Evolutionary conservation across 1,140 invertebrate species (phyloP).

Genomic region (Macrosteles quadrilineatus): DNA sequence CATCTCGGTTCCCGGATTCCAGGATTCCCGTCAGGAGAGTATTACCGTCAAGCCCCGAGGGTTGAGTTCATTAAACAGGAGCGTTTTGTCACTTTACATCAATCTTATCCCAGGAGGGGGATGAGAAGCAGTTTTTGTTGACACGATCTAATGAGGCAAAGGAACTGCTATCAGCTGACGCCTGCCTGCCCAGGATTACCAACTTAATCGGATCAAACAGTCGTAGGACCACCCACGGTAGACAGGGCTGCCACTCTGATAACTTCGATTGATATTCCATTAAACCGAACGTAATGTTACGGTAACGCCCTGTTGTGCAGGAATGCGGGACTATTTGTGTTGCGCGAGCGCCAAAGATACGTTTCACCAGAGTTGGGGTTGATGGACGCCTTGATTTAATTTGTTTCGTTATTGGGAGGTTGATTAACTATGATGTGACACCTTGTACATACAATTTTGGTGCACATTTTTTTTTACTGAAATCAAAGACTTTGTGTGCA

Average conservation of each 20-base stretch:
- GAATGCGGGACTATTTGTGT: too few species aligned
- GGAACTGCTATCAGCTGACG: slow-evolving; percentile 18
- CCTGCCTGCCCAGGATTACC: slow-evolving; percentile 19
- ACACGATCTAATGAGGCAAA: slow-evolving; percentile 22
- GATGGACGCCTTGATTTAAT: too few species aligned
- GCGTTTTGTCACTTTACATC: neutral
- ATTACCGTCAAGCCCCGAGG: neutral
- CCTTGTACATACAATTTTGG: too few species aligned
- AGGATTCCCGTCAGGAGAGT: too few species aligned
- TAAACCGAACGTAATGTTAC: neutral
- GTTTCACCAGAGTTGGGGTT: too few species aligned
- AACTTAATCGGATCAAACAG: slow-evolving; percentile 18
- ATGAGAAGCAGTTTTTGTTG: slow-evolving; percentile 23
- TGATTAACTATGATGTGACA: too few species aligned
- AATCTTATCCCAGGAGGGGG: neutral
- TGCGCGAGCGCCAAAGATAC: too few species aligned
- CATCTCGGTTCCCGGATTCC: too few species aligned
- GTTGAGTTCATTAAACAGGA: slow-evolving; percentile 10
- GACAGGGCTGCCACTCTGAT: neutral
- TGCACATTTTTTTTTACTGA: too few species aligned
- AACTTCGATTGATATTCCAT: neutral
- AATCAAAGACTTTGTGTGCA: too few species aligned
- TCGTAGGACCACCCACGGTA: neutral
- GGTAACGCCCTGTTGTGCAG: too few species aligned
- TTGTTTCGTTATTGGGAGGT: too few species aligned